Percentiles rank a stretch among this genome's conserved stretches.
Evolutionary conservation across 2,113 vertebrate genomes (phyloP).

Genomic region (Oreochromis tanganicae): DNA sequence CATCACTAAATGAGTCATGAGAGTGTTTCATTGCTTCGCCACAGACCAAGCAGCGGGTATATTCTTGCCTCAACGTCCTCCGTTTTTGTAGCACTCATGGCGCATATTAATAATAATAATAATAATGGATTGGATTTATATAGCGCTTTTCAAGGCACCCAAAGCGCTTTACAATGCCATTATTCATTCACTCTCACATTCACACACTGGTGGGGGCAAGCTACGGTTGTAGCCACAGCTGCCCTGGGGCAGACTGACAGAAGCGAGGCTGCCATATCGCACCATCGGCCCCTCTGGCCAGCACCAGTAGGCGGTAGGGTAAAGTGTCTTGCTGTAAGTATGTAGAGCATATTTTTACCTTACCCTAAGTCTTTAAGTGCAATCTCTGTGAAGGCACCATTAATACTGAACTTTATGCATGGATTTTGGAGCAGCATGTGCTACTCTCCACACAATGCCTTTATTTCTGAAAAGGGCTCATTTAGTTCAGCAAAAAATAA

Average conservation of each 20-base stretch:
- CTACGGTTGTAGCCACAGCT: no score
- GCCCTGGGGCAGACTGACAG: no score
- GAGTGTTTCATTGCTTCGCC: background rate
- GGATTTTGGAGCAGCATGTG: background rate
- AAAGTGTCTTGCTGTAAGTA: rapidly evolving
- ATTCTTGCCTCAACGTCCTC: rapidly evolving
- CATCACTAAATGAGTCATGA: rapidly evolving
- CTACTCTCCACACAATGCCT: background rate
- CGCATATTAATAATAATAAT: background rate
- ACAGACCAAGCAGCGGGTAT: rapidly evolving
- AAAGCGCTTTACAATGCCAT: no score
- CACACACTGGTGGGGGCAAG: no score
- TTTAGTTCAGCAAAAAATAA: background rate
- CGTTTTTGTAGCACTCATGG: background rate
- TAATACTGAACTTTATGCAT: background rate
- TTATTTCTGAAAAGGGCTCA: rapidly evolving
- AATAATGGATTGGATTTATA: no score
- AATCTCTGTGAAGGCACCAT: background rate
- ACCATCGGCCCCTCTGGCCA: no score
- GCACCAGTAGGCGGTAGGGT: no score
- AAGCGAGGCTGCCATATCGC: no score
- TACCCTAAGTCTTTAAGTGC: background rate
- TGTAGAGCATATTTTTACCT: background rate
- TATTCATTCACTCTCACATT: no score
- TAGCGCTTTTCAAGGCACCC: no score